A percentile compares a stretch with the other conserved stretches of the same genome.
Evolutionary conservation across 2,113 vertebrate genomes (phyloP).

Genomic region (Microcebus murinus): DNA sequence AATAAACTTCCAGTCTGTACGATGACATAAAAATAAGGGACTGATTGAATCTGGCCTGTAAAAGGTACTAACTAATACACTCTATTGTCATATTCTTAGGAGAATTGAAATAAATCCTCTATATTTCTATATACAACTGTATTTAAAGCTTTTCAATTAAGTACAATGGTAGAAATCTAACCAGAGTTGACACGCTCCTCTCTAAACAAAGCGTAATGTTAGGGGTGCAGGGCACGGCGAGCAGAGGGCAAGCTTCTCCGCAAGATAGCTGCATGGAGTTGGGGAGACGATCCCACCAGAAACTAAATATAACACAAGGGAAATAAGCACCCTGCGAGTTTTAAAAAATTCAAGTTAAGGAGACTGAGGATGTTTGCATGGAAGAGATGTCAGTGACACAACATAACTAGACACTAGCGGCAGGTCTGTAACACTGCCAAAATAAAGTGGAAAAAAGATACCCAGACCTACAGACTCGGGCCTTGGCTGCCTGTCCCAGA

Average conservation of each 20-base stretch:
- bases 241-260: background rate
- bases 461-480: accelerated
- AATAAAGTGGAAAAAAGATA: background rate
- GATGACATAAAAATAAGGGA: background rate
- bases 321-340: background rate
- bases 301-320: background rate
- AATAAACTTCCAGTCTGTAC: background rate
- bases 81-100: background rate
- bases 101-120: background rate
- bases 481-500: accelerated
- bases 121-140: background rate
- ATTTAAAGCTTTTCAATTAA: background rate
- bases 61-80: background rate
- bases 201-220: background rate
- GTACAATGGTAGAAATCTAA: background rate
- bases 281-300: background rate
- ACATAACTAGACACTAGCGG: accelerated
- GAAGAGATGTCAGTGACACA: background rate
- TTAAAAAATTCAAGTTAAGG: background rate
- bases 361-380: background rate
- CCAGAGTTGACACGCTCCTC: background rate
- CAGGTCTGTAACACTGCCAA: background rate
- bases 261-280: too few species aligned
- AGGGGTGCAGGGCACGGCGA: background rate
- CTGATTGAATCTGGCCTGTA: background rate